Base-by-base conservation (phyloP, 2,113 vertebrate species). In the Collichthys lucidus region DNA sequence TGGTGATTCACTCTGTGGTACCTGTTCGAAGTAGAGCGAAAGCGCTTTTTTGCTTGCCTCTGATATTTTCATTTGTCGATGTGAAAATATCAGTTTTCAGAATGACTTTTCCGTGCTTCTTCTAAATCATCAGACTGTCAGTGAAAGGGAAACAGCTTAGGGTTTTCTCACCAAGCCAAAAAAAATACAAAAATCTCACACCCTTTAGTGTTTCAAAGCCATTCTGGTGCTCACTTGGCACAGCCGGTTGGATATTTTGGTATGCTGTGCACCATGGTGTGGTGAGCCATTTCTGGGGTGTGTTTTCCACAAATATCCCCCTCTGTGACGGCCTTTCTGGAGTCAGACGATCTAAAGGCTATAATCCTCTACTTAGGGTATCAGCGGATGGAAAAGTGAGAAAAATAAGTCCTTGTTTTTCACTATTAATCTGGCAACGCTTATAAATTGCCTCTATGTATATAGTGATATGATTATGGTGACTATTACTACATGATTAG, bases 381-480 rank as follows among this genome's bases (percentile, higher is more conserved):
- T 89, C 83, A 79, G 59, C 4, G 52, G 85, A 87, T 81, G 75
- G 81, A 92, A 91, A 89, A 87, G 83, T 85, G 76, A 35, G 24
- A 31, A 88, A 90, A 90, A 92, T 87, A 91, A 93, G 70, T 89
- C 85, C 82, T 86, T 93, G 90, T 92, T 92, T 93, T 89, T 85
- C 79, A 81, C 57, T 66, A 87, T 89, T 90, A 92, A 91, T 93
- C 92, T 92, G 81, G 68, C 3, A 92, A 91, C 89, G 84, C 88
- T 84, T 46, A 5, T 83, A 90, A 91, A 24, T 87, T 83, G 75
- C 49, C 26, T 79, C 69, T 66, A 52, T 71, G 57, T 40, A 40
- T 40, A 40, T 4, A 53, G 75, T 74, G 82, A 88, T 88, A 88
- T 86, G 81, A 89, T 86, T 85, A 74, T 74, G 17, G 80, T 3